A percentile compares a stretch with the other conserved stretches of the same genome.
Evolutionary conservation across 1,140 invertebrate genomes (phyloP).

Genomic region (Lepidurus packardi): DNA sequence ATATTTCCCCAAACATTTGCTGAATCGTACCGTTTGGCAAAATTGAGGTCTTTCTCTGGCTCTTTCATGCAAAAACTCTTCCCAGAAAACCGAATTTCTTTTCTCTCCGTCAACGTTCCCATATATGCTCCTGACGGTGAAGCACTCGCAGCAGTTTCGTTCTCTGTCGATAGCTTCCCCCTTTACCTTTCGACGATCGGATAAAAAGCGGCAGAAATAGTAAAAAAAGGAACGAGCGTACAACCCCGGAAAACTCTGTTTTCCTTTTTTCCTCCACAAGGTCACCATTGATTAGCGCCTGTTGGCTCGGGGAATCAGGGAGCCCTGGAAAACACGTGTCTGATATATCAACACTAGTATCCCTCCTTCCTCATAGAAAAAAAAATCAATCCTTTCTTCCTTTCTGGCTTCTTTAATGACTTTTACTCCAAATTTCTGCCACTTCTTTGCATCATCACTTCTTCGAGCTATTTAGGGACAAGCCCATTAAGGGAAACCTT

Average conservation of each 20-base stretch:
- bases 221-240: neutral
- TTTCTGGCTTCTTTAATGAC: neutral
- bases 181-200: neutral
- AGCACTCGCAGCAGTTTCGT: neutral
- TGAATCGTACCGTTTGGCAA: neutral
- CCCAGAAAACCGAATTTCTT: neutral
- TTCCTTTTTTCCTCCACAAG: neutral
- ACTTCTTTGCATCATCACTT: too few relatives aligned
- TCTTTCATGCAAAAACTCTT: neutral
- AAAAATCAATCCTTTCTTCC: neutral
- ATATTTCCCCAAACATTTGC: too few relatives aligned
- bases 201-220: neutral
- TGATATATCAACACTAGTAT: neutral
- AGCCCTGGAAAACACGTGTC: neutral
- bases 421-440: neutral
- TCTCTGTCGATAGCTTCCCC: neutral
- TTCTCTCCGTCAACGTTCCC: neutral
- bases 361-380: neutral
- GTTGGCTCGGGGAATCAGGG: neutral
- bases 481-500: too few relatives aligned
- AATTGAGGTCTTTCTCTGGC: neutral
- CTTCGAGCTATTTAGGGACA: too few relatives aligned
- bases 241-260: neutral
- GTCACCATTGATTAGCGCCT: conserved; percentile 16
- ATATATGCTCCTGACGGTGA: too few relatives aligned